These are phyloP conservation scores for Sinocyclocheilus anshuiensis DNA, from an alignment of 2,113 vertebrate genomes.

Conservation along the genomic window DNA sequence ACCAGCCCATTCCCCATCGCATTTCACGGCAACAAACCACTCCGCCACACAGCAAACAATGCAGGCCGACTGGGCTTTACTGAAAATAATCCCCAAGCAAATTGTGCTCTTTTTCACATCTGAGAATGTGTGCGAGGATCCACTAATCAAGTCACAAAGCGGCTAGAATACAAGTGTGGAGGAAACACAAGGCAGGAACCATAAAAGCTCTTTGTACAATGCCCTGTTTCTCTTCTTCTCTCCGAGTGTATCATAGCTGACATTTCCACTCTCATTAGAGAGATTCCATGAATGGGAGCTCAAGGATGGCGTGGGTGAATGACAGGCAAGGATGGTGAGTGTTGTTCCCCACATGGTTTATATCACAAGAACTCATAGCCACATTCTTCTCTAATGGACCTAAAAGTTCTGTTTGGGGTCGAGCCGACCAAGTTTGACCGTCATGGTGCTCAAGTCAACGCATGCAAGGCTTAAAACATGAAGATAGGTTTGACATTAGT, in stretches of 20 bases:
- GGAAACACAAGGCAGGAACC: slow-evolving; percentile 69
- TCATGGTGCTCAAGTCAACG: neutral
- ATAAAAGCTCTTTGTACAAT: slow-evolving; percentile 73
- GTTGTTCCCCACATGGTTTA: slow-evolving; percentile 25
- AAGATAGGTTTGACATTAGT: neutral
- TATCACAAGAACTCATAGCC: neutral
- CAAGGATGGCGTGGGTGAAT: slow-evolving; percentile 53
- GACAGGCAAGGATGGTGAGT: slow-evolving; percentile 9
- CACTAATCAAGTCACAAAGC: slow-evolving; percentile 88
- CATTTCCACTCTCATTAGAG: slow-evolving; percentile 74
- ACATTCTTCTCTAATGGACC: slow-evolving; percentile 45
- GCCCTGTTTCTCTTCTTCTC: slow-evolving; percentile 77
- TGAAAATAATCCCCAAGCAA: slow-evolving; percentile 83
- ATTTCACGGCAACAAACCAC: slow-evolving; percentile 42
- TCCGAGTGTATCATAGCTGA: slow-evolving; percentile 73
- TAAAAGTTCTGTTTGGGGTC: slow-evolving; percentile 9
- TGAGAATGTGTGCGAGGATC: slow-evolving; percentile 83
- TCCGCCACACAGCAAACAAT: slow-evolving; percentile 70
- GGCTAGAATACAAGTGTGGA: slow-evolving; percentile 77
- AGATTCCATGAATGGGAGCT: slow-evolving; percentile 79
- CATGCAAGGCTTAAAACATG: neutral
- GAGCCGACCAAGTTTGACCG: neutral
- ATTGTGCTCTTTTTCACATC: slow-evolving; percentile 76
- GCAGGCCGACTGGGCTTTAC: slow-evolving; percentile 70
- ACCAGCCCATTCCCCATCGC: slow-evolving; percentile 19